These are phyloP conservation scores for Sinohyriopsis cumingii DNA, from an alignment of 2,888 invertebrate genomes.

Conservation along the genomic window DNA sequence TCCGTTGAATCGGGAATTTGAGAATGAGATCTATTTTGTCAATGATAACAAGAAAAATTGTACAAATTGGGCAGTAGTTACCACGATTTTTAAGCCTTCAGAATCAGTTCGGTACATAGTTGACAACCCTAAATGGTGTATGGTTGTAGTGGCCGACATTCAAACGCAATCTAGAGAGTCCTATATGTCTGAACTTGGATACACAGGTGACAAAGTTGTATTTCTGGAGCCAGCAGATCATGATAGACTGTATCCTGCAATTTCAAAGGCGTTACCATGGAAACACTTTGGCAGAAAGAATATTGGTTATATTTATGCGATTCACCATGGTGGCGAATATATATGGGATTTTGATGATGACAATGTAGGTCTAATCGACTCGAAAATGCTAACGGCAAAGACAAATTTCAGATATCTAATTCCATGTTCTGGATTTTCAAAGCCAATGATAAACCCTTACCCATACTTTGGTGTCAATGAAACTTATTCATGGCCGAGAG, in stretches of 20 bases:
- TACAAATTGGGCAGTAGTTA: constrained; percentile 8
- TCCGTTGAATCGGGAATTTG: too few species aligned
- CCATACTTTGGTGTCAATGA: constrained; percentile 15
- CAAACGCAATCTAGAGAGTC: neutral
- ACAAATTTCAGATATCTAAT: neutral
- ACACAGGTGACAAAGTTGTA: neutral
- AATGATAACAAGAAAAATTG: neutral
- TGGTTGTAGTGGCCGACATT: constrained; percentile 9
- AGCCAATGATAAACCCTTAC: constrained; percentile 18
- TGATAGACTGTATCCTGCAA: constrained; percentile 1
- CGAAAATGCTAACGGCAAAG: neutral
- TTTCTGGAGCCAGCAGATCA: constrained; percentile 11
- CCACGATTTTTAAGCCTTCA: constrained; percentile 11
- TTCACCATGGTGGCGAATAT: constrained; percentile 11
- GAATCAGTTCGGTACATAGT: constrained; percentile 5
- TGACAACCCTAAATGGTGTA: constrained; percentile 2
- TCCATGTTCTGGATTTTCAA: neutral
- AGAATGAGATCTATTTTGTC: too few species aligned
- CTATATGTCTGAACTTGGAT: neutral
- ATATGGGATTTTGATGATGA: constrained; percentile 28
- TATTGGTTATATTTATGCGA: constrained; percentile 24
- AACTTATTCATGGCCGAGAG: constrained; percentile 18
- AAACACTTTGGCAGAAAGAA: constrained; percentile 18
- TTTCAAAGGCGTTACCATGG: constrained; percentile 10
- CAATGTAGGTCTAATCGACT: constrained; percentile 3